Evolutionary conservation across 2,797 vertebrate genomes (phyloP), one percentile per base, ranked within the genome.

Genomic region (Columba guinea): DNA sequence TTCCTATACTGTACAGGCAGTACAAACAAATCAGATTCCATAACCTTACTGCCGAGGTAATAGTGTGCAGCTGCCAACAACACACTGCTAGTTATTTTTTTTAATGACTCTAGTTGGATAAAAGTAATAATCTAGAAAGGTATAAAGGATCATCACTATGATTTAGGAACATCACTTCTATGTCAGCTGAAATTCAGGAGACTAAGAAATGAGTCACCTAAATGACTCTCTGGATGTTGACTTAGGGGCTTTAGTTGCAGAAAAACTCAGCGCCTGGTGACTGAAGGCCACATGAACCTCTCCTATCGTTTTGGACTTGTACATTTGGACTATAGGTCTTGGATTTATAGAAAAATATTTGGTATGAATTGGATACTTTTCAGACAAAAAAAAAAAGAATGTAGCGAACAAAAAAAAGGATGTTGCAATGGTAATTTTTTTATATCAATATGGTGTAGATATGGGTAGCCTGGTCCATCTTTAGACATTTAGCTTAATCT

Each of bases 21-120:
- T 69, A 89, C 55, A 79, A 55, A 93, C 83, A 95, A 87, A 79
- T 92, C 87, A 89, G 55, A 91, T 96, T 91, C 92, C 35, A 70
- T 70, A 90, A 82, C 19, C 73, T 88, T 56, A 71, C 55, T 70
- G 65, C 52, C 84, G 85, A 93, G 74, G 52, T 93, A 93, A 94
- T 67, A 79, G 44, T 58, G 30, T 76, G 67, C 63, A 87, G 83
- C 79, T 96, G 80, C 89, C 80, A 92, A 95, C 28, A 81, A 19
- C 22, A 78, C 69, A 84, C 32, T 65, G 37, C 26, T 84, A 30
- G 76, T 73, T 2, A 58, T 73, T 67, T 78, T 69, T 90, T 89
- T 85, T 11, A 82, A 75, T 69, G 18, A 58, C 6, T 77, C 11
- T 55, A n/a, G 20, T 16, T 78, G 37, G 44, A 69, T 75, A 86